Evolutionary conservation across 2,113 vertebrate genomes (phyloP), one percentile per base, ranked within the genome.

Genomic region (Heliornis fulica): DNA sequence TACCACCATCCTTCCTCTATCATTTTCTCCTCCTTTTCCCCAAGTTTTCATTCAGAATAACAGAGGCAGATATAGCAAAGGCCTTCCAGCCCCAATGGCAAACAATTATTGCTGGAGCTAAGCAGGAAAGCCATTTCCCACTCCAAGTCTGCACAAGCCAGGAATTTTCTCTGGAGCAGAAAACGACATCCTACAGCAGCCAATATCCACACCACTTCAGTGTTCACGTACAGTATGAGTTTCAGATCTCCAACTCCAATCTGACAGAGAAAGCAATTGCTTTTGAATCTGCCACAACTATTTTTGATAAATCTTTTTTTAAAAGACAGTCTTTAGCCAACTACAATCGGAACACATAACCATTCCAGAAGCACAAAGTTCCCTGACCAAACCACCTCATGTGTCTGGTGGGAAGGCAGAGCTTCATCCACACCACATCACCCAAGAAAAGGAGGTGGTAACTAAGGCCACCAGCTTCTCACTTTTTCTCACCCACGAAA

Each of bases 181-280:
- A 61, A 75, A 36, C 41, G 18, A 34, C 19, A 66, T 7, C 45
- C 65, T 21, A 29, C 80, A n/a, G 13, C 19, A 83, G 53, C 34
- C 38, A 71, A 38, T 0, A 66, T 8, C 63, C 68, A 87, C 15
- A 19, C 7, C 18, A 22, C 7, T n/a, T 10, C 14, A 15, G n/a
- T 7, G 22, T 12, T 74, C 9, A 50, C 1, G 22, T 2, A 45
- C 0, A 4, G 15, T 1, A 32, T 0, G 0, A 93, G 28, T 17
- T 74, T 74, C 74, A 57, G 7, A 61, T 40, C 81, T 61, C 63
- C 2, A 8, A 26, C 63, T 68, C 41, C 28, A 61, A 63, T 34
- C 19, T 34, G 19, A 50, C 5, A 82, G 32, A 94, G 32, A 36
- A 69, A 89, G 41, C 3, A n/a, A 38, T 0, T 53, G 13, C 31